Evolutionary conservation across 2,888 invertebrate genomes (phyloP).

Genomic region (Diogma glabrata): DNA sequence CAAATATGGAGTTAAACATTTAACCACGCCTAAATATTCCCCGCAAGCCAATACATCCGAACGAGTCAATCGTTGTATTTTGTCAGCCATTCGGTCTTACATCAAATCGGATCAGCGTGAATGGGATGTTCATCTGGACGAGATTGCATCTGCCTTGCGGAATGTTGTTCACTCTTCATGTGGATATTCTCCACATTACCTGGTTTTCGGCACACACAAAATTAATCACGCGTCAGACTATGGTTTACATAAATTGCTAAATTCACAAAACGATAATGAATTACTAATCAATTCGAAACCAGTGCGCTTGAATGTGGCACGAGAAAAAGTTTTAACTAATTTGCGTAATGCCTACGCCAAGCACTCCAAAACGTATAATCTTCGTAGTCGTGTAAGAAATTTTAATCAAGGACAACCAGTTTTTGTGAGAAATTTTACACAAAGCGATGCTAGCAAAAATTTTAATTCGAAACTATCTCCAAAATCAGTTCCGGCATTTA

Average conservation of each 20-base stretch:
- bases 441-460: neutral
- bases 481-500: neutral
- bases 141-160: neutral
- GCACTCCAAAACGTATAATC: neutral
- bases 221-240: neutral
- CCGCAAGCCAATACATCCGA: neutral
- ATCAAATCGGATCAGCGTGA: neutral
- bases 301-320: neutral
- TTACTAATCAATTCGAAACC: neutral
- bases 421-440: neutral
- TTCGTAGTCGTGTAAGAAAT: neutral
- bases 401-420: neutral
- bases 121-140: neutral
- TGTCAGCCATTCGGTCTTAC: neutral
- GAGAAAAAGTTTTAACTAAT: neutral
- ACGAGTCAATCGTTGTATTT: neutral
- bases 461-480: neutral
- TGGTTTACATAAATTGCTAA: neutral
- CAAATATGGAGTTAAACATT: too few species aligned
- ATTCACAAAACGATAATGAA: neutral
- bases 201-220: neutral
- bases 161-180: neutral
- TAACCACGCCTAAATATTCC: neutral
- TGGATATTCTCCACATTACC: constrained; percentile 1
- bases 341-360: neutral